Evolutionary conservation across 2,888 invertebrate species (phyloP).

Genomic region (Nymphalis polychloros): DNA sequence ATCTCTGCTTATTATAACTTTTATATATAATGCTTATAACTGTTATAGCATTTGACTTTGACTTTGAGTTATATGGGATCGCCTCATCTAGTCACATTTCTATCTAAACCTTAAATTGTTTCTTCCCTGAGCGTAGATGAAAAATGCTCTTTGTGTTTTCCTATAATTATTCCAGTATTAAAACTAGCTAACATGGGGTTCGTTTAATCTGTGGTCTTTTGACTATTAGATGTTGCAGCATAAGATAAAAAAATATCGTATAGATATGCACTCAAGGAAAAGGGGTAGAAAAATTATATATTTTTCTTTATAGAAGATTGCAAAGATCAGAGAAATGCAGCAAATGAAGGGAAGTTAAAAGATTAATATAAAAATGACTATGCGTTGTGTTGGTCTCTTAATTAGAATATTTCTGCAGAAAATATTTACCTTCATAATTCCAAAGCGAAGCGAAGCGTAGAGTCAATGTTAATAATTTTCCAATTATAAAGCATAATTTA

Average conservation of each 20-base stretch:
- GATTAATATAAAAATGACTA: constrained; percentile 6
- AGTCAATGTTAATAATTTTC: no score
- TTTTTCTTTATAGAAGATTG: constrained; percentile 12
- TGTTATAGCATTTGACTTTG: no score
- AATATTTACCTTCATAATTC: constrained; percentile 4
- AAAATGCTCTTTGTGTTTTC: constrained; percentile 22
- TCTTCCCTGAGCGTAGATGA: constrained; percentile 12
- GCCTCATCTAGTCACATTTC: constrained; percentile 30
- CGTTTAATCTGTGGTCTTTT: constrained; percentile 29
- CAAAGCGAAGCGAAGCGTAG: no score
- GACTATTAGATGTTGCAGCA: constrained; percentile 24
- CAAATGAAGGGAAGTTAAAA: constrained; percentile 21
- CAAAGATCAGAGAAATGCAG: constrained; percentile 20
- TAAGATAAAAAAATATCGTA: constrained; percentile 13
- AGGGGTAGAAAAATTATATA: constrained; percentile 31
- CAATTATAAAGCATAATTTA: no score
- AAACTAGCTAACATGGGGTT: constrained; percentile 16
- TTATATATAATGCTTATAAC: no score
- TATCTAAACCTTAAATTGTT: constrained; percentile 19
- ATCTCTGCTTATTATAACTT: no score
- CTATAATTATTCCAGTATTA: constrained; percentile 24
- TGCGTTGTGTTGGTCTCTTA: constrained; percentile 2
- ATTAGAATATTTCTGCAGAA: constrained; percentile 7
- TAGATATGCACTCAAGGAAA: constrained; percentile 21
- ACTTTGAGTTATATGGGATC: no score